These are phyloP conservation scores for Alfaro cultratus DNA, from an alignment of 2,797 vertebrate species.

Conservation along the genomic window DNA sequence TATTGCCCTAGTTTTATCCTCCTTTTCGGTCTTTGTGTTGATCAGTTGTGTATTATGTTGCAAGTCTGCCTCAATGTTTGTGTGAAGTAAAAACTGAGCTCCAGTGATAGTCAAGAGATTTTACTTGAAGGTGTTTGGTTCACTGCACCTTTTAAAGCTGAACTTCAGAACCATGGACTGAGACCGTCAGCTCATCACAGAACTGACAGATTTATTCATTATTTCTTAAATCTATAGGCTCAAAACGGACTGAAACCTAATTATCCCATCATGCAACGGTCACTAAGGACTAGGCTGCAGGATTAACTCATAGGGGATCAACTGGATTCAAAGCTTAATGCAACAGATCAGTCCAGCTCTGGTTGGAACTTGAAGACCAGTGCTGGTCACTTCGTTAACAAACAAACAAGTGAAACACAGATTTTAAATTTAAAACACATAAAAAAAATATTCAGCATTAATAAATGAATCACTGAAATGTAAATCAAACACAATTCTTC, in stretches of 20 bases:
- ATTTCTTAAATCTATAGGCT: neutral
- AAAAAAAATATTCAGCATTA: neutral
- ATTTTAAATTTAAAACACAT: neutral
- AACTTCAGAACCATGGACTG: constrained; percentile 35
- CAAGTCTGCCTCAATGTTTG: constrained; percentile 9
- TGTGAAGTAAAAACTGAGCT: constrained; percentile 15
- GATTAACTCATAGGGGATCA: neutral
- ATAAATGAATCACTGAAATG: neutral
- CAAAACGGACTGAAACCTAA: neutral
- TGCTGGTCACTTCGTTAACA: neutral
- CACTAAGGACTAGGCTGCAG: neutral
- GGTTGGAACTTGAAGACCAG: neutral
- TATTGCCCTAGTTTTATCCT: constrained; percentile 80
- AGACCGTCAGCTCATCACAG: neutral
- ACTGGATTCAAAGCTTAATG: constrained; percentile 3
- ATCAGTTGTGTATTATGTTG: constrained; percentile 8
- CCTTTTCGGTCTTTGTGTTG: constrained; percentile 34
- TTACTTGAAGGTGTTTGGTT: neutral
- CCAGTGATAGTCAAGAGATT: neutral
- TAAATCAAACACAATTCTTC: neutral
- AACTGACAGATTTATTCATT: neutral
- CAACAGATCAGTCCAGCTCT: constrained; percentile 24
- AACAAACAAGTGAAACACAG: neutral
- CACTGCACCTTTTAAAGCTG: neutral
- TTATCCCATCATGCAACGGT: neutral